phyloP scores from a whole-genome alignment of 2,113 vertebrate species.

The Apteryx owenii region DNA sequence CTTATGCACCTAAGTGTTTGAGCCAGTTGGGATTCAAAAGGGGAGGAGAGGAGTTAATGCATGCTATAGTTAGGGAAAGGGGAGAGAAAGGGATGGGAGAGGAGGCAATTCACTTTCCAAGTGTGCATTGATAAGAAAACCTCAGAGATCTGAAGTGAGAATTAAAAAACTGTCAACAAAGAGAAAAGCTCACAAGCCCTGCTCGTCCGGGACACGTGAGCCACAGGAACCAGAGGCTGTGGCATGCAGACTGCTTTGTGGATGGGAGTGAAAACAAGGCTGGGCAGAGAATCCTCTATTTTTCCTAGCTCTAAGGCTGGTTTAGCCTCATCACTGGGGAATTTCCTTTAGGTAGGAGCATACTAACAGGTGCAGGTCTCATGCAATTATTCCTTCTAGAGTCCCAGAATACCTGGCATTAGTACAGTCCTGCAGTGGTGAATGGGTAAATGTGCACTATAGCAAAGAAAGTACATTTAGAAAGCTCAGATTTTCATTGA shows the following conservation, averaged over 20 bases:
- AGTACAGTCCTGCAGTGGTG: not conserved
- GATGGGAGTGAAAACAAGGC: not conserved
- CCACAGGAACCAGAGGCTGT: not conserved
- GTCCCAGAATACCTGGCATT: not conserved
- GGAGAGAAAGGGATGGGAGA: not conserved
- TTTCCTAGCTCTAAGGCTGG: not conserved
- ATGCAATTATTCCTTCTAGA: not conserved
- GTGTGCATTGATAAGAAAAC: not conserved
- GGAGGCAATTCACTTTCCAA: not conserved
- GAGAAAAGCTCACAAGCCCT: not conserved
- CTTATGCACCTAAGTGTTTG: no score
- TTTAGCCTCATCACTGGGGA: not conserved
- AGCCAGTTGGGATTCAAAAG: no score
- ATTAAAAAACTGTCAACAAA: not conserved
- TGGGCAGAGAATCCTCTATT: not conserved
- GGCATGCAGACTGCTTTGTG: not conserved
- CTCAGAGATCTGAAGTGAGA: not conserved
- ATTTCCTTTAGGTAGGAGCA: not conserved
- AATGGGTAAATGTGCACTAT: not conserved
- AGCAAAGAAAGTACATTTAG: not conserved
- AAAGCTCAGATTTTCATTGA: not conserved
- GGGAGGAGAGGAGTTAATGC: not conserved
- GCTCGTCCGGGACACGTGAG: not conserved
- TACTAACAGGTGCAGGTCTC: not conserved
- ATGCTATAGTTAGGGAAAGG: not conserved